Evolutionary conservation across 2,113 vertebrate genomes (phyloP), one percentile per base, ranked within the genome.

Genomic region (Anoplopoma fimbria): DNA sequence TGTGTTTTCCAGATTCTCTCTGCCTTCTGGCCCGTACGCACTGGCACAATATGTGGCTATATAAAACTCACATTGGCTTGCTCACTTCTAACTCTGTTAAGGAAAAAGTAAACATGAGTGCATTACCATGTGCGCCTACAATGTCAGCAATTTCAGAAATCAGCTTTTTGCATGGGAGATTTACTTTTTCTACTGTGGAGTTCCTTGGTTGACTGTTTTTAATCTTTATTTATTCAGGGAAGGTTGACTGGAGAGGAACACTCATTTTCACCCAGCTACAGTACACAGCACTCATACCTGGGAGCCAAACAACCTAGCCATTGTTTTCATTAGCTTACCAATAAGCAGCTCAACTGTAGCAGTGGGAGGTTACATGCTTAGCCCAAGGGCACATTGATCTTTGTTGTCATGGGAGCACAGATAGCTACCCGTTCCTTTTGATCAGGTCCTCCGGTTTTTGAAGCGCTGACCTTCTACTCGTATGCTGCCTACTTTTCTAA

Each of bases 301-400:
- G 60, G 67, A 79, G 58, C 69, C 38, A 23, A 49, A 42, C 62
- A 60, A 25, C 19, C n/a, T 4, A 65, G 58, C 57, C 68, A 79
- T 79, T 84, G 81, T 85, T 87, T 83, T 85, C 77, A 75, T 58
- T 69, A 27, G 49, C 69, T 65, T 76, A 71, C 76, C 87, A 86
- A 87, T 88, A 76, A 91, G 79, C 81, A 79, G 87, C 84, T 88
- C 61, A 82, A 84, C 62, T 82, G 72, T 38, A 85, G 84, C 87
- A 87, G 77, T 25, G 23, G 83, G 80, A 79, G 81, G 85, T 87
- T 88, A 83, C 89, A 80, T 73, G 70, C 71, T 76, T 67, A 55
- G 62, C 77, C 81, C 79, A 89, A 91, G 88, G 88, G 87, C 89
- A 85, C 84, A 78, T 74, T 64, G 2, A 72, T 85, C 62, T 64